Evolutionary conservation across 2,113 vertebrate genomes (phyloP).

Genomic region (Chloropsis hardwickii): DNA sequence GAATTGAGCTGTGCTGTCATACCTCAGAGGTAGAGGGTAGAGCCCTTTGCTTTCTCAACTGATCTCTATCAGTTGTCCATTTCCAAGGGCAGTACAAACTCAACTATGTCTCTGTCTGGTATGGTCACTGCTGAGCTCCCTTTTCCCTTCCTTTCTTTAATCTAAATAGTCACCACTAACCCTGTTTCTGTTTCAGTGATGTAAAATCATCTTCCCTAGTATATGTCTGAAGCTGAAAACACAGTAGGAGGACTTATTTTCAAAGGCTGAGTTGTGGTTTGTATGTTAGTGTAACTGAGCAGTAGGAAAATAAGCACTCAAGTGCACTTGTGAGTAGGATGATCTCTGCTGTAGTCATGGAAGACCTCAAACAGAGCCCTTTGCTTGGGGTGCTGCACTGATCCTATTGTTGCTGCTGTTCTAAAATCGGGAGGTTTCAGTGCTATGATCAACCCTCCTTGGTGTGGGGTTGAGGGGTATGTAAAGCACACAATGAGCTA

Average conservation of each 20-base stretch:
- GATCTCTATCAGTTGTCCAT: neutral
- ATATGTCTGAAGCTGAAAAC: neutral
- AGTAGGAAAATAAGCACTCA: neutral
- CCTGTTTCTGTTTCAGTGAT: neutral
- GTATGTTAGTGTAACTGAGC: neutral
- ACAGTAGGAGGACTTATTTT: neutral
- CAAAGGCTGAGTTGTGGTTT: neutral
- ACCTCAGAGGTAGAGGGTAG: neutral
- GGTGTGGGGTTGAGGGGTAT: neutral
- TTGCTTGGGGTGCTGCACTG: neutral
- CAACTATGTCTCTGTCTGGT: neutral
- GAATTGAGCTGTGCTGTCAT: neutral
- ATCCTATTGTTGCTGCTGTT: neutral
- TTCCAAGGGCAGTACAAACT: neutral
- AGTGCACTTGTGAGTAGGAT: neutral
- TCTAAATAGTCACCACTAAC: neutral
- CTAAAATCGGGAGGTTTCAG: neutral
- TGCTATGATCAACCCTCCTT: accelerated
- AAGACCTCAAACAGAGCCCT: neutral
- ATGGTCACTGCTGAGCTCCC: neutral
- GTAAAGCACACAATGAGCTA: neutral
- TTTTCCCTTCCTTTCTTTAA: neutral
- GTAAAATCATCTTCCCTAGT: neutral
- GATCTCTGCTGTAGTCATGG: neutral
- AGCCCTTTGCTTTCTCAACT: neutral